These are phyloP conservation scores for Saccostrea echinata DNA, from an alignment of 1,140 invertebrate genomes.

Conservation along the genomic window DNA sequence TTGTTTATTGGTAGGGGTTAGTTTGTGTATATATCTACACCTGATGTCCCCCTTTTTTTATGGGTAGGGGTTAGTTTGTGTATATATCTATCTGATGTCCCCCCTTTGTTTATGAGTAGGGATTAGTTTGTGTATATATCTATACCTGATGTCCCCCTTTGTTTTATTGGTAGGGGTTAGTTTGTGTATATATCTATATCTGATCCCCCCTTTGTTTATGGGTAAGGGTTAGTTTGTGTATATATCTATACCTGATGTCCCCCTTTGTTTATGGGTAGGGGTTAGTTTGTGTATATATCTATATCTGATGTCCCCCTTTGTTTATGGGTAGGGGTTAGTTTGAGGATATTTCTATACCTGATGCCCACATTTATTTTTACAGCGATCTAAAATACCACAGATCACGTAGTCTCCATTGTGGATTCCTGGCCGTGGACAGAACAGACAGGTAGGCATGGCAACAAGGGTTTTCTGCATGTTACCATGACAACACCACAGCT, in stretches of 20 bases:
- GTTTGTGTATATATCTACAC: too few relatives aligned
- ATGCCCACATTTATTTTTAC: constrained; percentile 20
- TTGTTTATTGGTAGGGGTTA: too few relatives aligned
- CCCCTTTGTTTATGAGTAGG: too few relatives aligned
- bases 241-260: not conserved
- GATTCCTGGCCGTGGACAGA: constrained; percentile 48
- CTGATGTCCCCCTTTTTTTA: too few relatives aligned
- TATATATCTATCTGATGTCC: too few relatives aligned
- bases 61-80: too few relatives aligned
- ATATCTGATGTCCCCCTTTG: not conserved
- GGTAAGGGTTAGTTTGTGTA: not conserved
- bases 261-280: not conserved
- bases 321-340: not conserved
- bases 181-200: too few relatives aligned
- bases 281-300: not conserved
- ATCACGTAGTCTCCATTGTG: constrained; percentile 58
- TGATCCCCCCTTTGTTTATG: too few relatives aligned
- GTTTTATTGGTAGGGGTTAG: too few relatives aligned
- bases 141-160: too few relatives aligned
- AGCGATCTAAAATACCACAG: constrained; percentile 58
- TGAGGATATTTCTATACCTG: not conserved
- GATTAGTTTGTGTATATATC: too few relatives aligned
- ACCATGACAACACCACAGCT: constrained; percentile 29
- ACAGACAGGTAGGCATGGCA: constrained; percentile 51
- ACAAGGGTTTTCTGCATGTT: constrained; percentile 23